Evolutionary conservation across 2,888 invertebrate species (phyloP), one percentile per base, ranked within the genome.

Genomic region (Lysandra bellargus): DNA sequence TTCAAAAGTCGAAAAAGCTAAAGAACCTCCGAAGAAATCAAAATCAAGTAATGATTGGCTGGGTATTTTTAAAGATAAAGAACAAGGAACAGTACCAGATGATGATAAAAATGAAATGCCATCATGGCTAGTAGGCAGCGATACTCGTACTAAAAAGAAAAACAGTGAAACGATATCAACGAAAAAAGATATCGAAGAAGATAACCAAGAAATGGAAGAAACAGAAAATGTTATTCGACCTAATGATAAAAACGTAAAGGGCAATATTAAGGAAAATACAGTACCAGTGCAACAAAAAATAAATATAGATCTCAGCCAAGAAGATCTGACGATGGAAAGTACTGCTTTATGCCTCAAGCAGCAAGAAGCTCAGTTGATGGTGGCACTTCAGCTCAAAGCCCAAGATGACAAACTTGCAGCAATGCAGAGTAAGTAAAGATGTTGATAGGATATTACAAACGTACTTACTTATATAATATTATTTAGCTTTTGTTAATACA

Each of bases 381-480:
- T 96, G 73, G 96, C 96, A 9, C 86, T 96, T 82, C 96, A 96
- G 83, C 86, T 96, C 79, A 96, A 96, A 85, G 96, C 96, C 69
- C 96, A 96, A 83, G 96, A 96, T 84, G 95, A 96, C 83, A 95
- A 93, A 85, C 88, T 96, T 60, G 92, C 93, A 6, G 93, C 95
- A 40, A 93, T 96, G 87, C 95, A 95, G 84, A 83, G 94, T 90
- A 91, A 95, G 89, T 83, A 72, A 53, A 4, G 17, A 30, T 9
- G 9, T 30, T 64, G 30, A 23, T 17, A 57, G 57, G 57, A 57
- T 57, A 57, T 17, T 57, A 17, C 57, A 57, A 57, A 17, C 60
- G n/a, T 60, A 60, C 17, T 49, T 49, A 9, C 7, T 6, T 0
- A 1, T 6, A 9, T 44, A 49, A 49, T 9, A 49, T 49, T 2